Percentiles rank a stretch among this genome's conserved stretches.
Conservation (phyloP, 2,888 invertebrate genomes). For the Petrolisthes manimaculis region DNA sequence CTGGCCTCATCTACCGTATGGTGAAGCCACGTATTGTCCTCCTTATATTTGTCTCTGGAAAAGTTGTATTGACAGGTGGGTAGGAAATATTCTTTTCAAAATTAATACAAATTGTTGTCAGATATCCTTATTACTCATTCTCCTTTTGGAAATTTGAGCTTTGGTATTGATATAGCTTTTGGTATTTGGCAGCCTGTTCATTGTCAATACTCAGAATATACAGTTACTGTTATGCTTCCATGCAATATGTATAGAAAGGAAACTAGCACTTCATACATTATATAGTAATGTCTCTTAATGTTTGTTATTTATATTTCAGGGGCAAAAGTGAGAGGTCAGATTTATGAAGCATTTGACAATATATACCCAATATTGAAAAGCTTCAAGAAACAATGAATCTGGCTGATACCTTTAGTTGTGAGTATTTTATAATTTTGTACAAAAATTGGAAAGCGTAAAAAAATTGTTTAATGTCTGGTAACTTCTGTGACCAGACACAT, state of each 20-base stretch:
- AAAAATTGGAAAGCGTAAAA: background rate
- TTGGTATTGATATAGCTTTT: no score
- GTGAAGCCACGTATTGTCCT: slow-evolving; percentile 94
- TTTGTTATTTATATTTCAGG: slow-evolving; percentile 73
- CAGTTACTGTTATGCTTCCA: no score
- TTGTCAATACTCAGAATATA: no score
- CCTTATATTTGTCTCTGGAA: slow-evolving; percentile 98
- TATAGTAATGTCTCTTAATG: background rate
- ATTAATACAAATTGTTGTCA: no score
- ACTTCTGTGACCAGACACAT: no score
- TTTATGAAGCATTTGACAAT: slow-evolving; percentile 92
- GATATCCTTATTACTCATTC: no score
- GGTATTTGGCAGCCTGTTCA: no score
- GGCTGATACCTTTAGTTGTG: no score
- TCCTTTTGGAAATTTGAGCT: no score
- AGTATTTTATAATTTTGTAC: background rate
- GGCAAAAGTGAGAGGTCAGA: slow-evolving; percentile 90
- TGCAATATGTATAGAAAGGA: background rate
- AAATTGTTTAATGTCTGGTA: no score
- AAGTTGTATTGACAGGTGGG: slow-evolving; percentile 90
- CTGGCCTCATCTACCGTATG: slow-evolving; percentile 98
- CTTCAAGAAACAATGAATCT: slow-evolving; percentile 85
- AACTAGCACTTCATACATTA: background rate
- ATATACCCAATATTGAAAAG: slow-evolving; percentile 95
- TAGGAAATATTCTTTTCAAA: background rate